These are phyloP conservation scores for Leptosomus discolor DNA, from an alignment of 2,113 vertebrate species.

Conservation along the genomic window DNA sequence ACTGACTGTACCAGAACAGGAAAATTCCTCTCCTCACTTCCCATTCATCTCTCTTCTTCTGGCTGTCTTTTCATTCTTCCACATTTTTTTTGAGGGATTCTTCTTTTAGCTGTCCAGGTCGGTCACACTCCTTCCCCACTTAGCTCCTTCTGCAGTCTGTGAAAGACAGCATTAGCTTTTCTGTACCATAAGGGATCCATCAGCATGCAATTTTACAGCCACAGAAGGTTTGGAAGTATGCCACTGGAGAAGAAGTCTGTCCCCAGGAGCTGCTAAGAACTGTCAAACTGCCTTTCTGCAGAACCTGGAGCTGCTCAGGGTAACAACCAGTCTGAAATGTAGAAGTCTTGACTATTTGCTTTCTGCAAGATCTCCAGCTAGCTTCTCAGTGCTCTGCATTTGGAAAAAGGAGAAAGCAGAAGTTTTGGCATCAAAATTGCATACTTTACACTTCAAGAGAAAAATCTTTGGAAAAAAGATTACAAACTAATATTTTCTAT, in stretches of 20 bases:
- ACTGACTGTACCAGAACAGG: not conserved
- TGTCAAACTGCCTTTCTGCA: constrained; percentile 28
- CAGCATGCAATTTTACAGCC: constrained; percentile 5
- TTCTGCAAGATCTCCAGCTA: not conserved
- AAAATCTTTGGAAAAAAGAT: not conserved
- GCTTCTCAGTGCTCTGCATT: not conserved
- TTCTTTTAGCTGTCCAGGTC: constrained; percentile 40
- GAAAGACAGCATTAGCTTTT: constrained; percentile 17
- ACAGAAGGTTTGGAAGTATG: constrained; percentile 41
- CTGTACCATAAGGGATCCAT: constrained; percentile 21
- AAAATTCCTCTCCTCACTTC: not conserved
- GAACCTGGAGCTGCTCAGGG: not conserved
- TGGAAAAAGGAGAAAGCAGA: not conserved
- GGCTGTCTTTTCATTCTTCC: not conserved
- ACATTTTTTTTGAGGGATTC: not conserved
- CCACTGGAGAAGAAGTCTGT: constrained; percentile 10
- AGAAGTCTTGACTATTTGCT: not conserved
- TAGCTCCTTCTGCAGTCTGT: not conserved
- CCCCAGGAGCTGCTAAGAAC: constrained; percentile 8
- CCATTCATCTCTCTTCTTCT: not conserved
- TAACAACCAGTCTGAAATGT: not conserved
- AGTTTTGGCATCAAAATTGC: not conserved
- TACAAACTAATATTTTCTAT: not conserved
- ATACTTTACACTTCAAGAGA: not conserved
- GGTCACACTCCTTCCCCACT: not conserved